Conservation (phyloP, 2,888 invertebrate species). For the Callyntrura sp. region DNA sequence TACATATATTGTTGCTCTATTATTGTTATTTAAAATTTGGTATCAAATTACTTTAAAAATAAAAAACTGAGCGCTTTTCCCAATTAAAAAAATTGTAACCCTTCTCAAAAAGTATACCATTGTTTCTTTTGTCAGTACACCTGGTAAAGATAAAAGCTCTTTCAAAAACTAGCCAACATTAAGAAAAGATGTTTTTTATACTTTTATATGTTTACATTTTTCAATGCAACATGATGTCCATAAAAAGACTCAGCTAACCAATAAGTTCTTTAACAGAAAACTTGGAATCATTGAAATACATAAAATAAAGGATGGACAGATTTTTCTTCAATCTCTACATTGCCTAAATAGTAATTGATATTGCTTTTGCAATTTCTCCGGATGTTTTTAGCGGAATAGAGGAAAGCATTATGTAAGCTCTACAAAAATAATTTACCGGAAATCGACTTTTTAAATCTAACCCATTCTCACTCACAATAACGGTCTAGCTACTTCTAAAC, state of each 20-base stretch:
- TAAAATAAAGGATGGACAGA: no score
- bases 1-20: neutral
- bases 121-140: neutral
- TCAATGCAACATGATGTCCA: neutral
- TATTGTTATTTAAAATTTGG: neutral
- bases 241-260: neutral
- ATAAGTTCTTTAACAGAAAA: neutral
- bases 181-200: neutral
- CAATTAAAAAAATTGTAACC: neutral
- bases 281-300: no score
- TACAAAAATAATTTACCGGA: neutral
- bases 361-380: neutral
- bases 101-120: neutral
- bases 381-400: no score
- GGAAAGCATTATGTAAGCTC: no score
- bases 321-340: neutral
- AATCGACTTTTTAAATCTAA: neutral
- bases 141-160: conserved; percentile 29
- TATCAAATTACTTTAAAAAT: conserved; percentile 26
- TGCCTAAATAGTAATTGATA: neutral
- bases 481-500: neutral
- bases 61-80: conserved; percentile 43
- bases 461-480: no score
- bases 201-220: neutral
- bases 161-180: neutral